Percentiles rank a stretch among this genome's conserved stretches.
Conservation (phyloP, 2,113 vertebrate genomes). For the Lathamus discolor region DNA sequence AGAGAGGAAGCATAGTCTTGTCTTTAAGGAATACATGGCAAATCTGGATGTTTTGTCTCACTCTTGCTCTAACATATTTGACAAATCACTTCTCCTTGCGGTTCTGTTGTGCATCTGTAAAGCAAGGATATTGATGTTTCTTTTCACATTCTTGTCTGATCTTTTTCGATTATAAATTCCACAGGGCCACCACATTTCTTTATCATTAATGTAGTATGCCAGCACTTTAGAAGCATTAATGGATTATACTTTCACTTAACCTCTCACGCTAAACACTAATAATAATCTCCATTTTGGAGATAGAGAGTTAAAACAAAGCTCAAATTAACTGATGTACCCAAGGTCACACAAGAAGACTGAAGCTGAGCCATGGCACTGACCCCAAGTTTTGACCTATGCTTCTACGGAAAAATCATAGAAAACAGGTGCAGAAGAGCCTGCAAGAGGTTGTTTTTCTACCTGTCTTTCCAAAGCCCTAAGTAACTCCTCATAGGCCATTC, state of each 20-base stretch:
- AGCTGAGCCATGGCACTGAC: not conserved
- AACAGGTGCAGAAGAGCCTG: not conserved
- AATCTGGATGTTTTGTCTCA: not conserved
- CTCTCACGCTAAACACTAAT: conserved; percentile 2
- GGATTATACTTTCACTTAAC: conserved; percentile 3
- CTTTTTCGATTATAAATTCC: conserved; percentile 27
- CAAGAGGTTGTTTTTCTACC: not conserved
- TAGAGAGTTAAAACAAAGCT: not conserved
- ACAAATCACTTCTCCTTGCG: not conserved
- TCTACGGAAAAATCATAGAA: not conserved
- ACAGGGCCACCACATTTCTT: not conserved
- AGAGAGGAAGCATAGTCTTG: not conserved
- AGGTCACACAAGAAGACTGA: not conserved
- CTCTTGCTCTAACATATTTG: not conserved
- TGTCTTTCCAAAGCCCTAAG: not conserved
- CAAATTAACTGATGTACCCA: not conserved
- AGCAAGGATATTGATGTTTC: conserved; percentile 10
- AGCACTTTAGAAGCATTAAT: conserved; percentile 16
- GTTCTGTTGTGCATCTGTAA: not conserved
- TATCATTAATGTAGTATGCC: conserved; percentile 23
- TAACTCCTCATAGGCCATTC: not conserved
- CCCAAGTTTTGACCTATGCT: not conserved
- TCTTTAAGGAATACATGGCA: not conserved
- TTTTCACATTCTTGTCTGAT: not conserved
- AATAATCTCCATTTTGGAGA: not conserved